phyloP scores from a whole-genome alignment of 2,797 vertebrate genomes.

The Gobio occitaniae region DNA sequence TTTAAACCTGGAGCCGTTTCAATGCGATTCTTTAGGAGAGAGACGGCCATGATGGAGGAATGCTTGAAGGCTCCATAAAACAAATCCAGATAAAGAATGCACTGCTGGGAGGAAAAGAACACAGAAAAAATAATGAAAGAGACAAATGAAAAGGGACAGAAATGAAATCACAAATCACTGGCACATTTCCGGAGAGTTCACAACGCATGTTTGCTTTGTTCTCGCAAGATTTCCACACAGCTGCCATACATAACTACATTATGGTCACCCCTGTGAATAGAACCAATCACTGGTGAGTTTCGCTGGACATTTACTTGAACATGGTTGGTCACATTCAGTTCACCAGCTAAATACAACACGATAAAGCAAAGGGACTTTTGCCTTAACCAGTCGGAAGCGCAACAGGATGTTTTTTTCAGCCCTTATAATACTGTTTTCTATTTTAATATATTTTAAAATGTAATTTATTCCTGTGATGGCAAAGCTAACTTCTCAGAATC shows the following conservation, averaged over 20 bases:
- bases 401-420: not conserved
- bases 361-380: not conserved
- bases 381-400: not conserved
- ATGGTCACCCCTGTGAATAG: slow-evolving; percentile 3
- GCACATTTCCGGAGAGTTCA: slow-evolving; percentile 49
- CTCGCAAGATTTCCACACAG: slow-evolving; percentile 18
- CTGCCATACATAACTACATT: slow-evolving; percentile 12
- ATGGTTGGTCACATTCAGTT: not conserved
- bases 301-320: not conserved
- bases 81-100: slow-evolving; percentile 74
- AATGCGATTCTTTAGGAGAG: slow-evolving; percentile 77
- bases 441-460: no score
- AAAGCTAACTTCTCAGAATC: no score
- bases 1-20: slow-evolving; percentile 78
- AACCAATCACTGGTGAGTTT: slow-evolving; percentile 7
- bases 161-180: slow-evolving; percentile 47
- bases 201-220: slow-evolving; percentile 24
- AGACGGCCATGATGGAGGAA: slow-evolving; percentile 72
- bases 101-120: slow-evolving; percentile 51
- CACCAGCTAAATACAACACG: not conserved
- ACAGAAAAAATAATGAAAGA: slow-evolving; percentile 28
- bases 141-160: slow-evolving; percentile 38
- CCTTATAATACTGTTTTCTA: no score
- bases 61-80: slow-evolving; percentile 75
- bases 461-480: no score